Conservation (phyloP, 2,888 invertebrate species). For the Miltochrista miniata region DNA sequence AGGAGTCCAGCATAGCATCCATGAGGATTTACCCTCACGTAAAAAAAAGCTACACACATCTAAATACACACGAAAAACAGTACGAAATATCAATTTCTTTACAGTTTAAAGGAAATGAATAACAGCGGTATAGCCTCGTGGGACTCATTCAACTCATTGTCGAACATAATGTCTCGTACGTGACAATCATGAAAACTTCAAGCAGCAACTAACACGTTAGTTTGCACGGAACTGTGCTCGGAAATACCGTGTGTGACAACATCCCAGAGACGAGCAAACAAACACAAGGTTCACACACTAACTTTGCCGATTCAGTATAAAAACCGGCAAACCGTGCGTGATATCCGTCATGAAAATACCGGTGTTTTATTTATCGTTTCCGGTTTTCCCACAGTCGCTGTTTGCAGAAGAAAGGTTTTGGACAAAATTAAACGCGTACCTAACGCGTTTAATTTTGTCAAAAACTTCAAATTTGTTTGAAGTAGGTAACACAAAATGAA, state of each 20-base stretch:
- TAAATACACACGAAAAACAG: too few species aligned
- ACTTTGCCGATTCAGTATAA: conserved; percentile 37
- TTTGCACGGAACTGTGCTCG: conserved; percentile 18
- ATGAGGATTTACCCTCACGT: too few species aligned
- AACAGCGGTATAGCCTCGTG: neutral
- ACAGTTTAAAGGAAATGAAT: conserved; percentile 1
- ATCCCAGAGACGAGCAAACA: conserved; percentile 24
- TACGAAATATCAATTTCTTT: conserved; percentile 9
- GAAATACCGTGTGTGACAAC: conserved; percentile 30
- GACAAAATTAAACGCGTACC: too few species aligned
- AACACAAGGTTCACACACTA: conserved; percentile 24
- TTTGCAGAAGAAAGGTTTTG: too few species aligned
- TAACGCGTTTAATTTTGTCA: too few species aligned
- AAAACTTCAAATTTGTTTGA: too few species aligned
- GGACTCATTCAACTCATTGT: neutral
- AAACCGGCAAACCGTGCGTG: conserved; percentile 36
- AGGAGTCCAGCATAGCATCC: too few species aligned
- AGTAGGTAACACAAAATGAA: neutral
- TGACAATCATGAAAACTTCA: conserved; percentile 19
- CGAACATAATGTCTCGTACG: conserved; percentile 15
- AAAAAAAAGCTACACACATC: too few species aligned
- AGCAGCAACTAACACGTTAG: conserved; percentile 18
- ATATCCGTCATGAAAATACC: conserved; percentile 26
- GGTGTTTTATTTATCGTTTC: conserved; percentile 38
- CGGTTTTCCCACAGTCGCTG: too few species aligned